Percentiles rank a stretch among this genome's conserved stretches.
Evolutionary conservation across 2,113 vertebrate species (phyloP).

Genomic region (Corythornis vintsioides): DNA sequence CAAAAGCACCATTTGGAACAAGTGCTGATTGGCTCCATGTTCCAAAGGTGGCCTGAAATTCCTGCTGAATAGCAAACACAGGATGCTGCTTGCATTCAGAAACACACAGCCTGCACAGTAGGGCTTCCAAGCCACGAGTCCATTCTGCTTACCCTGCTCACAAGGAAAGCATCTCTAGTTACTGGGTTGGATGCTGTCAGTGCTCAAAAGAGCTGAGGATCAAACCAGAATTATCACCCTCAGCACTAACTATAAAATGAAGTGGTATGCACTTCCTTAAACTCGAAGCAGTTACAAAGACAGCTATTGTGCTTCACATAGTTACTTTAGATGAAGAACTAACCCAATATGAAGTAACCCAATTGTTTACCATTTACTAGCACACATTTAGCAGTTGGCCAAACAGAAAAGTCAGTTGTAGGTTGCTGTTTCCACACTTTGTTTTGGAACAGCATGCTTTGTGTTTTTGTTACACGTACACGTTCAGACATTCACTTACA

Average conservation of each 20-base stretch:
- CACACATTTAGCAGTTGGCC: background rate
- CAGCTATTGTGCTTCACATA: background rate
- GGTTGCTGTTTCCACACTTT: background rate
- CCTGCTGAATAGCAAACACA: conserved; percentile 48
- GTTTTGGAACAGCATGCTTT: background rate
- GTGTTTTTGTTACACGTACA: background rate
- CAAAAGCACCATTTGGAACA: conserved; percentile 57
- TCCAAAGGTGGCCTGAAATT: conserved; percentile 58
- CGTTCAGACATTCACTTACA: background rate
- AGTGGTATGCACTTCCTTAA: background rate
- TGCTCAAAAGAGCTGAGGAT: background rate
- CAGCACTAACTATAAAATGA: background rate
- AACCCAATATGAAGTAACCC: background rate
- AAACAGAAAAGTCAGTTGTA: background rate
- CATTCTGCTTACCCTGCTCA: conserved; percentile 38
- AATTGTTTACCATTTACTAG: background rate
- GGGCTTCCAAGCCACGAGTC: conserved; percentile 52
- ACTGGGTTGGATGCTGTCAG: background rate
- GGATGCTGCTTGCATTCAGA: conserved; percentile 42
- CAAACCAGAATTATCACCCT: background rate
- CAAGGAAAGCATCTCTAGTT: background rate
- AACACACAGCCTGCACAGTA: conserved; percentile 51
- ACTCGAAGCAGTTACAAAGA: background rate
- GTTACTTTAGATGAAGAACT: background rate
- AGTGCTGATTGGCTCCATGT: conserved; percentile 23